A percentile compares a stretch with the other conserved stretches of the same genome.
Conservation (phyloP, 2,888 invertebrate genomes). For the Tethea ocularis region DNA sequence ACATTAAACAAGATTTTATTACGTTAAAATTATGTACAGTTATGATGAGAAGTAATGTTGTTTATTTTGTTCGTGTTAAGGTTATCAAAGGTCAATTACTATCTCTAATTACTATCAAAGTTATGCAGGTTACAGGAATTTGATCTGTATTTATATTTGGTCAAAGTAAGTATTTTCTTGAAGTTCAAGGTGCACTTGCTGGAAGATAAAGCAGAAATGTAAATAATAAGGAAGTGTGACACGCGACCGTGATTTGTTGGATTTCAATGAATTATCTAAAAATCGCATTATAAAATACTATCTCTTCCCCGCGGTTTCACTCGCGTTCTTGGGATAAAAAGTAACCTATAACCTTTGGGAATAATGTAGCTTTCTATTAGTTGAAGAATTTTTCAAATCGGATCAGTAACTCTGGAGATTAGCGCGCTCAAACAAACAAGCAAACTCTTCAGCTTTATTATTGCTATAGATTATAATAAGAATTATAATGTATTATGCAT, state of each 20-base stretch:
- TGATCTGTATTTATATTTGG: background rate
- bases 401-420: too few relatives aligned
- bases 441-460: too few relatives aligned
- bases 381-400: too few relatives aligned
- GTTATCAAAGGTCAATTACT: constrained; percentile 9
- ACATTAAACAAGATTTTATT: background rate
- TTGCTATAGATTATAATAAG: too few relatives aligned
- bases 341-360: too few relatives aligned
- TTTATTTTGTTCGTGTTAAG: constrained; percentile 6
- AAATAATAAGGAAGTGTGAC: constrained; percentile 7
- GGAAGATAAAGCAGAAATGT: constrained; percentile 9
- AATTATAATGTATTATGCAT: too few relatives aligned
- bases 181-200: background rate
- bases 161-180: background rate
- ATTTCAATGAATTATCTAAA: background rate
- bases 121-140: background rate
- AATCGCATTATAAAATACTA: too few relatives aligned
- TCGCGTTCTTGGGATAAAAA: too few relatives aligned
- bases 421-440: too few relatives aligned
- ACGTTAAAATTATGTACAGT: background rate
- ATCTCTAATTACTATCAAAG: constrained; percentile 5
- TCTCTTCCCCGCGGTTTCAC: too few relatives aligned
- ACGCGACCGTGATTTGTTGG: background rate
- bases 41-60: background rate
- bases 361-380: too few relatives aligned